Conservation (phyloP, 2,797 vertebrate genomes). For the Moxostoma hubbsi region DNA sequence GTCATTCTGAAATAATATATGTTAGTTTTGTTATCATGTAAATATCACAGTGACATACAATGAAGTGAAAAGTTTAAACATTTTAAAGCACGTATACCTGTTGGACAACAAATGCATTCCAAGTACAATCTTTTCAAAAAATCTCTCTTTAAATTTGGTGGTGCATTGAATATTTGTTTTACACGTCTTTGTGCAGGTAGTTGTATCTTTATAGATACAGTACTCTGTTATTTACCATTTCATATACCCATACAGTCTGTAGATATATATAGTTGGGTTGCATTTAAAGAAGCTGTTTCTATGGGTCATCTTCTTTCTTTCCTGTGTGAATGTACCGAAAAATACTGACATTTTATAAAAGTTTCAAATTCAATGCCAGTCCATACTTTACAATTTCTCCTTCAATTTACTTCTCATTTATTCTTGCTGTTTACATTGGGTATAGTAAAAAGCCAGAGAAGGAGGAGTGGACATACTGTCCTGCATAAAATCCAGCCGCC, state of each 20-base stretch:
- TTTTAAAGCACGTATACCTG: slow-evolving; percentile 25
- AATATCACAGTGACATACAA: slow-evolving; percentile 40
- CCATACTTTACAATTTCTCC: slow-evolving; percentile 1
- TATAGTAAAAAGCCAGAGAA: slow-evolving; percentile 99
- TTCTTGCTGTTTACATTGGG: slow-evolving; percentile 82
- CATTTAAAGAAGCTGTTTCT: slow-evolving; percentile 19
- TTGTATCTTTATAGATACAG: slow-evolving; percentile 37
- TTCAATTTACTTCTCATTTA: slow-evolving; percentile 7
- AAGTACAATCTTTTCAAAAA: slow-evolving; percentile 35
- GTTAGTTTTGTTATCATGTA: slow-evolving; percentile 54
- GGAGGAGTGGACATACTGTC: slow-evolving; percentile 95
- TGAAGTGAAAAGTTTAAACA: slow-evolving; percentile 33
- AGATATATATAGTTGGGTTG: slow-evolving; percentile 14
- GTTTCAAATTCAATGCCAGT: slow-evolving; percentile 27
- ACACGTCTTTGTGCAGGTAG: slow-evolving; percentile 42
- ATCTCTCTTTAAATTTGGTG: slow-evolving; percentile 5
- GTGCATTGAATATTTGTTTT: slow-evolving; percentile 16
- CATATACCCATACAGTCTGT: slow-evolving; percentile 17
- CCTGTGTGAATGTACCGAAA: slow-evolving; percentile 19
- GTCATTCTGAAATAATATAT: slow-evolving; percentile 42
- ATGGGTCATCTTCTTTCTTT: slow-evolving; percentile 15
- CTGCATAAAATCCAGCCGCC: slow-evolving; percentile 95
- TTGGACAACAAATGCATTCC: slow-evolving; percentile 41
- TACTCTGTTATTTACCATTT: slow-evolving; percentile 33
- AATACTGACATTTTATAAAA: slow-evolving; percentile 13